Percentiles rank a stretch among this genome's conserved stretches.
Conservation (phyloP, 2,797 vertebrate species). For the Semaprochilodus insignis region DNA sequence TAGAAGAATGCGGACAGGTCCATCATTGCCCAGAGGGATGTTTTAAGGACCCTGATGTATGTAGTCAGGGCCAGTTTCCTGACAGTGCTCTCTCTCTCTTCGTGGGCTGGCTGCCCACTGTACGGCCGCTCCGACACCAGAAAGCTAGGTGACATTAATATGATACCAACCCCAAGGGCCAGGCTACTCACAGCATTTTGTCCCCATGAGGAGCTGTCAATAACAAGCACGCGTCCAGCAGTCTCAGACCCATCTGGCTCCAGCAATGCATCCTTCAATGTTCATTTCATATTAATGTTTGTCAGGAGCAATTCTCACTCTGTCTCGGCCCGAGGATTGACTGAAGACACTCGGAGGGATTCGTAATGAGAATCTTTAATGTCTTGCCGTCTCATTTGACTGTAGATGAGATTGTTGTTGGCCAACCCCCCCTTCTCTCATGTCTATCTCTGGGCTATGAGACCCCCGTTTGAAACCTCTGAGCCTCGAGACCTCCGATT, state of each 20-base stretch:
- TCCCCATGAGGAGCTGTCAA: constrained; percentile 61
- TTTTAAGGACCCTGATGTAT: constrained; percentile 48
- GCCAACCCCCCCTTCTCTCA: constrained; percentile 43
- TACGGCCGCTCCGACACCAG: constrained; percentile 23
- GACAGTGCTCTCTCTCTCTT: constrained; percentile 37
- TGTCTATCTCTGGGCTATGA: constrained; percentile 46
- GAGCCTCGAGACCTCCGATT: constrained; percentile 27
- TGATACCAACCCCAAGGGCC: constrained; percentile 44
- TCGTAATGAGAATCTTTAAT: constrained; percentile 69
- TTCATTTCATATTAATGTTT: constrained; percentile 70
- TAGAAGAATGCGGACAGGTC: constrained; percentile 35
- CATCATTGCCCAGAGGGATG: constrained; percentile 37
- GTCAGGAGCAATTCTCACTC: constrained; percentile 64
- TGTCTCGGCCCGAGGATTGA: constrained; percentile 61
- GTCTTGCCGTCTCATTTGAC: constrained; percentile 62
- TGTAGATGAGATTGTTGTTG: constrained; percentile 66
- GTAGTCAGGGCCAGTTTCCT: constrained; percentile 36
- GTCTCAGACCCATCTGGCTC: constrained; percentile 33
- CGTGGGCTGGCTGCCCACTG: constrained; percentile 25
- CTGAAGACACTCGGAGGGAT: constrained; percentile 63
- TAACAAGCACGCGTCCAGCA: constrained; percentile 52
- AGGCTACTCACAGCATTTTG: constrained; percentile 38
- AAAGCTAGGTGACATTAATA: constrained; percentile 40
- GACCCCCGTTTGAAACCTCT: constrained; percentile 44
- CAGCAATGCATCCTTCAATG: constrained; percentile 59